Evolutionary conservation across 2,888 invertebrate genomes (phyloP), one percentile per base, ranked within the genome.

Genomic region (Lycia hirtaria): DNA sequence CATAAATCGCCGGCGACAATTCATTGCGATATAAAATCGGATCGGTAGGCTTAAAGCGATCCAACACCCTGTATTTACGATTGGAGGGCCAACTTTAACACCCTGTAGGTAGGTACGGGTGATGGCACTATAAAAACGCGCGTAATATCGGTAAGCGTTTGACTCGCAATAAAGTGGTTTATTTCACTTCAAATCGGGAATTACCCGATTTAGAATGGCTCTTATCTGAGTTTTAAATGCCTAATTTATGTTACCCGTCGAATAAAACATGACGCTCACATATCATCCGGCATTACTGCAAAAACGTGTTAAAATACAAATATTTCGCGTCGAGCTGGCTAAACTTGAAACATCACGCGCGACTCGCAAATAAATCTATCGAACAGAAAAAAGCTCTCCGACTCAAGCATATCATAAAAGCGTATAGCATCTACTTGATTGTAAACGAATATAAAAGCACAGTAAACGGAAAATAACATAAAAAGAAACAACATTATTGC

Each of bases 81-180:
- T 76, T 78, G 69, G 66, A 77, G 82, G 80, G 80, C 78, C 80
- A 75, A 69, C 62, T 76, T 87, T 85, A 82, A 81, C 83, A 76
- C 75, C 80, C 78, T 74, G 78, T 81, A 81, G 75, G 78, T 79
- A 78, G 81, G 79, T 82, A 82, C 82, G 74, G 72, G 66, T 78
- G 81, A 85, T 85, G 80, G 77, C 75, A 79, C 82, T 72, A 84
- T 87, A 89, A 88, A 88, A 88, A 78, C 63, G 72, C 77, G 76
- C 78, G 78, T 85, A 80, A 83, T 85, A 84, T 85, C 81, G 80
- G 78, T 83, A 87, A 90, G 83, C 85, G 88, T 81, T 88, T 87
- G 81, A 85, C 78, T 78, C 78, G 78, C 71, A 65, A 71, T 77
- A 74, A 78, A 77, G 65, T 67, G 37, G 60, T 73, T 73, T 73